Conservation (phyloP, 2,797 vertebrate species). For the Phoxinus dragarum region DNA sequence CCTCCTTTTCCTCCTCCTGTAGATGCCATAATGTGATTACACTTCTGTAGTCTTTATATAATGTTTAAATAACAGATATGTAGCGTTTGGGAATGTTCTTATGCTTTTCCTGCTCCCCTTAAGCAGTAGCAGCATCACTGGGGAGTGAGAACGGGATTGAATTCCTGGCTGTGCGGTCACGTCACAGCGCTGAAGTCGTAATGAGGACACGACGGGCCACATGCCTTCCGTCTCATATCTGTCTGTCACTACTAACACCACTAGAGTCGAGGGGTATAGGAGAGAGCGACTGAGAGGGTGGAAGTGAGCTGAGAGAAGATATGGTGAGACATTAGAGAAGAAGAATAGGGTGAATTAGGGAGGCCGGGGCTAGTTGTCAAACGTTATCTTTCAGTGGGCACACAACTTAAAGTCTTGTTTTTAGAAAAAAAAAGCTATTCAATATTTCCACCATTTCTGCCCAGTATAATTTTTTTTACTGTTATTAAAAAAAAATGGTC, state of each 20-base stretch:
- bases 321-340: neutral
- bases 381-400: neutral
- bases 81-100: neutral
- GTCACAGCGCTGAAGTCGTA: neutral
- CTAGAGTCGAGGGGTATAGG: neutral
- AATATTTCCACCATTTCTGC: neutral
- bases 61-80: constrained; percentile 12
- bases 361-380: constrained; percentile 14
- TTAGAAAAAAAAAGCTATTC: neutral
- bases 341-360: neutral
- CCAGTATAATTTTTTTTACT: too few relatives aligned
- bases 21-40: neutral
- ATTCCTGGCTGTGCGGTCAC: neutral
- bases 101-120: neutral
- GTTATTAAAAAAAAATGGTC: neutral
- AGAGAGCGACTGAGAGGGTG: neutral
- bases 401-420: neutral
- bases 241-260: neutral
- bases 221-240: neutral
- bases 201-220: neutral
- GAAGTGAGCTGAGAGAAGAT: neutral
- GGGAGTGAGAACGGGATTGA: constrained; percentile 21
- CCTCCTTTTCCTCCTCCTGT: neutral
- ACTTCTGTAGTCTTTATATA: neutral
- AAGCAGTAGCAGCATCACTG: constrained; percentile 19